Evolutionary conservation across 2,888 invertebrate species (phyloP), one percentile per base, ranked within the genome.

Genomic region (Laspeyria flexula): DNA sequence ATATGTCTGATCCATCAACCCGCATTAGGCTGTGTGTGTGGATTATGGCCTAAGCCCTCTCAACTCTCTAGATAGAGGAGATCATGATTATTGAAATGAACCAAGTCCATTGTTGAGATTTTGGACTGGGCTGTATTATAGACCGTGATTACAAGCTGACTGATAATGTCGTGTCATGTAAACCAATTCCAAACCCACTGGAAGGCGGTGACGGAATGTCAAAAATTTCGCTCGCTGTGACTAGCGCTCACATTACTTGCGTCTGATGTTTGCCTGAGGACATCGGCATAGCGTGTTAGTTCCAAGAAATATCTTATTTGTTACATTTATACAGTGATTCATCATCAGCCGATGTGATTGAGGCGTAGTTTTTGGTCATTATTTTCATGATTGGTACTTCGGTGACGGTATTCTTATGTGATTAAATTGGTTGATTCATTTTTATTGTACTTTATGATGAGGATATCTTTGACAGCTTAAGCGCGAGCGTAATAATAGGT

Each of bases 191-290:
- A 65, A 48, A 52, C 49, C 61, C 48, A 54, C 70, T 57, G 18
- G 73, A 81, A 80, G 88, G 88, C 85, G 86, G 82, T 83, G 85
- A 84, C 83, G 88, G 88, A 86, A 90, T 90, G 88, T 88, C 88
- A 89, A 89, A 89, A 87, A 88, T 85, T 85, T 81, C 67, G 77
- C 79, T 72, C 63, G 65, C 63, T 79, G 84, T 81, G 85, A 86
- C 85, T 83, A 82, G 80, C 71, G 50, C 65, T 60, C 53, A 54
- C 71, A 55, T 76, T 73, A 73, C 66, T 61, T 51, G 49, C 42
- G 54, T 63, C 44, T 59, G 71, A 71, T 60, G 55, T 49, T 21
- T 65, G 81, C 81, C 79, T n/a, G 55, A 48, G 77, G 82, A 81
- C 70, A 78, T 51, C 39, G 9, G 27, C 47, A 43, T 35, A 38